These are phyloP conservation scores for Eurytoma californica DNA, from an alignment of 2,888 invertebrate species.

Conservation along the genomic window DNA sequence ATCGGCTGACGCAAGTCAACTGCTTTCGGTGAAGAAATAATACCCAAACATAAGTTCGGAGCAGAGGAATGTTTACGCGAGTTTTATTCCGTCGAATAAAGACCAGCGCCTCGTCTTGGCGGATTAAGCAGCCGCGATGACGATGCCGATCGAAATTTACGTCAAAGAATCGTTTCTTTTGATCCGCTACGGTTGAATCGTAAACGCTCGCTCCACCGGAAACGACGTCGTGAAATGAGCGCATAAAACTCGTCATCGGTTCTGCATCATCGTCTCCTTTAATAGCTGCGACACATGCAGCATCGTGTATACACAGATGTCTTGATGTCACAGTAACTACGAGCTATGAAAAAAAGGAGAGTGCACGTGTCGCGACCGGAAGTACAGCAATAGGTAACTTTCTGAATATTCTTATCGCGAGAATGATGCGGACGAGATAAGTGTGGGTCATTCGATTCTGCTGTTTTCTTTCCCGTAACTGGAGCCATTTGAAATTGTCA, in stretches of 20 bases:
- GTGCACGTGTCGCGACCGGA: slow-evolving; percentile 1
- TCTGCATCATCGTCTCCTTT: slow-evolving; percentile 31
- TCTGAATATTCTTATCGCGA: no score
- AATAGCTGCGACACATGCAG: slow-evolving; percentile 18
- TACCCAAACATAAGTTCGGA: no score
- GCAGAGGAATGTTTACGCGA: no score
- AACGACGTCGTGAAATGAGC: slow-evolving; percentile 31
- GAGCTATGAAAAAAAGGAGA: neutral
- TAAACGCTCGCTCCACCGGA: slow-evolving; percentile 27
- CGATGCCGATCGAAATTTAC: neutral
- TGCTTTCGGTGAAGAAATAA: no score
- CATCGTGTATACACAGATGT: slow-evolving; percentile 19
- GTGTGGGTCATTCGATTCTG: slow-evolving; percentile 19
- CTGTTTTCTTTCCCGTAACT: neutral
- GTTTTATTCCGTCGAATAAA: no score
- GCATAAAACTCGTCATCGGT: slow-evolving; percentile 35
- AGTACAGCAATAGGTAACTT: neutral
- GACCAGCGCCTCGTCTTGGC: neutral
- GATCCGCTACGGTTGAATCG: slow-evolving; percentile 17
- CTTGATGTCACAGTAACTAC: neutral
- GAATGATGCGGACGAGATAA: slow-evolving; percentile 36
- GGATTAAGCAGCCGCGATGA: neutral
- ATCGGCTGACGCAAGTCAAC: no score
- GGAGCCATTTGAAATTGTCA: slow-evolving; percentile 32
- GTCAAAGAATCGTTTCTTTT: slow-evolving; percentile 6